Percentiles rank a stretch among this genome's conserved stretches.
Evolutionary conservation across 2,888 invertebrate genomes (phyloP).

Genomic region (Drosophila anomelani): DNA sequence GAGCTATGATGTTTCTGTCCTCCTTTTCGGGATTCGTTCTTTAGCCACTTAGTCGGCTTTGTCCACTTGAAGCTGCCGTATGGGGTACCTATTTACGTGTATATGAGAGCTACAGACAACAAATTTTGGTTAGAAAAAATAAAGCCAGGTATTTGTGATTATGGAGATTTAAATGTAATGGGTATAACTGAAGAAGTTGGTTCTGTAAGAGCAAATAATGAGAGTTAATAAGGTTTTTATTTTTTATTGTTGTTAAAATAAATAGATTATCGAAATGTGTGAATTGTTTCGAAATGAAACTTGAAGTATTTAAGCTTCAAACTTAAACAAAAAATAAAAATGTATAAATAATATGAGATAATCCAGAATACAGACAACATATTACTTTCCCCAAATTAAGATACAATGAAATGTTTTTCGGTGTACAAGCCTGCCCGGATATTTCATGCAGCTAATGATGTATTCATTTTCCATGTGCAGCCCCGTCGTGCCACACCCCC

Average conservation of each 20-base stretch:
- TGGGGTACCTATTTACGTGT: constrained; percentile 21
- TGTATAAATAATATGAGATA: too few relatives aligned
- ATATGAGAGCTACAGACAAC: constrained; percentile 4
- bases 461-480: constrained; percentile 74
- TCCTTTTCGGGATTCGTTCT: constrained; percentile 35
- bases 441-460: constrained; percentile 77
- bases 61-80: constrained; percentile 52
- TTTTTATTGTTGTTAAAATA: too few relatives aligned
- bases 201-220: background rate
- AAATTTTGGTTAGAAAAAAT: background rate
- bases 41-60: constrained; percentile 53
- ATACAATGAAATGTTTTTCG: background rate
- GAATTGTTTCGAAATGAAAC: background rate
- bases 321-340: too few relatives aligned
- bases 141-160: background rate
- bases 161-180: background rate
- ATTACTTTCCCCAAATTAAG: too few relatives aligned
- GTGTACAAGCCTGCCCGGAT: constrained; percentile 48
- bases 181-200: background rate
- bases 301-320: too few relatives aligned
- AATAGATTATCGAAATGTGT: too few relatives aligned
- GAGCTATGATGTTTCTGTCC: constrained; percentile 36
- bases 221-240: background rate
- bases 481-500: constrained; percentile 18
- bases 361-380: too few relatives aligned